Conservation (phyloP, 2,113 vertebrate genomes). For the Microcebus jonahi region DNA sequence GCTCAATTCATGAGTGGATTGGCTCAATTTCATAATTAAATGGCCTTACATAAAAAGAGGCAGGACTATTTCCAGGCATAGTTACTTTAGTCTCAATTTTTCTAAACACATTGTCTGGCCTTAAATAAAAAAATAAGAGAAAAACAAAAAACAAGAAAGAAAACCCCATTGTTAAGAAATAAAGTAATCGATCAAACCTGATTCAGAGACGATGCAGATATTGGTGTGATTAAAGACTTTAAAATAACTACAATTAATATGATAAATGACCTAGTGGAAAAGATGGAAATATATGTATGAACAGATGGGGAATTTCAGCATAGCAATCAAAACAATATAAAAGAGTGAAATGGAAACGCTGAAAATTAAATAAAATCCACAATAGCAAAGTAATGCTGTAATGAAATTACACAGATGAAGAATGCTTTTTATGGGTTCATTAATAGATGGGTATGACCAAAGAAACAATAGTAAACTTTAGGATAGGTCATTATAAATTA, state of each 20-base stretch:
- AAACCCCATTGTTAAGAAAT: not conserved
- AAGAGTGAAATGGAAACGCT: constrained; percentile 4
- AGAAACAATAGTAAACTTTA: not conserved
- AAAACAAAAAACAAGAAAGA: constrained; percentile 26
- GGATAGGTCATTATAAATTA: not conserved
- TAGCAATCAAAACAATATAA: not conserved
- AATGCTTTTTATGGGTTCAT: not conserved
- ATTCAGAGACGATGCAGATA: constrained; percentile 1
- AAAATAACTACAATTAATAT: constrained; percentile 28
- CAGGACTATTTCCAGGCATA: not conserved
- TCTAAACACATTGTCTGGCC: constrained; percentile 21
- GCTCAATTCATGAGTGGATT: not conserved
- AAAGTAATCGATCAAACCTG: not conserved
- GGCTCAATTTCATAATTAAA: constrained; percentile 33
- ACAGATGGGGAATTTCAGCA: not conserved
- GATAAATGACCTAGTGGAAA: not conserved
- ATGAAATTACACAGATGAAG: constrained; percentile 1
- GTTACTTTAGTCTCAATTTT: not conserved
- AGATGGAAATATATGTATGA: not conserved
- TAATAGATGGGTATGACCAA: not conserved
- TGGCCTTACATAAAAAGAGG: not conserved
- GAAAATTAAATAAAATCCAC: not conserved
- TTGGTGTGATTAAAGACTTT: not conserved
- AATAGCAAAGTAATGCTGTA: not conserved
- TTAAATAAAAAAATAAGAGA: not conserved